Conservation (phyloP, 1,140 invertebrate genomes). For the Drosophila teissieri region DNA sequence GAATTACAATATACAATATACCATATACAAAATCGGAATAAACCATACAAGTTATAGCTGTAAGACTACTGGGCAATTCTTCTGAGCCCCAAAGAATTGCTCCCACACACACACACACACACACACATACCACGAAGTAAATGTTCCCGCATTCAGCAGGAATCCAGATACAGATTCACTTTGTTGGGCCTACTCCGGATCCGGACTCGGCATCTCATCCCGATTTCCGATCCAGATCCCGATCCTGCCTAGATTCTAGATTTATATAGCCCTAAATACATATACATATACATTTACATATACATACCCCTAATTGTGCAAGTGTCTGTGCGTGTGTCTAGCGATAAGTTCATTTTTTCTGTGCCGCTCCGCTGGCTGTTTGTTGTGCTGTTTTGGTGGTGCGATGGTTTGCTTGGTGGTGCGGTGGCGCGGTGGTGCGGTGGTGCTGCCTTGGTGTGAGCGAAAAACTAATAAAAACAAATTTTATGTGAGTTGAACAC, state of each 20-base stretch:
- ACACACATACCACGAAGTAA: neutral
- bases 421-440: too few species aligned
- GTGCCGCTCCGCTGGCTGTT: constrained; percentile 41
- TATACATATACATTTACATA: neutral
- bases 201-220: neutral
- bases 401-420: too few species aligned
- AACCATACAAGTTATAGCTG: constrained; percentile 22
- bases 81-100: constrained; percentile 44
- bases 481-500: constrained; percentile 76
- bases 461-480: constrained; percentile 70
- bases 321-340: constrained; percentile 48
- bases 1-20: neutral
- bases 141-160: too few species aligned
- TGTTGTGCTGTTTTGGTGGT: constrained; percentile 22
- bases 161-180: neutral
- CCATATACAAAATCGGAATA: neutral
- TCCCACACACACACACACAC: constrained; percentile 8
- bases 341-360: constrained; percentile 58
- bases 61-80: constrained; percentile 31
- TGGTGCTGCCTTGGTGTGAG: constrained; percentile 28
- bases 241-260: neutral
- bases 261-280: neutral
- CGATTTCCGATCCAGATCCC: neutral
- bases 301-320: neutral
- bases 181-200: constrained; percentile 7